These are phyloP conservation scores for Chaenocephalus aceratus DNA, from an alignment of 2,113 vertebrate species.

Conservation along the genomic window DNA sequence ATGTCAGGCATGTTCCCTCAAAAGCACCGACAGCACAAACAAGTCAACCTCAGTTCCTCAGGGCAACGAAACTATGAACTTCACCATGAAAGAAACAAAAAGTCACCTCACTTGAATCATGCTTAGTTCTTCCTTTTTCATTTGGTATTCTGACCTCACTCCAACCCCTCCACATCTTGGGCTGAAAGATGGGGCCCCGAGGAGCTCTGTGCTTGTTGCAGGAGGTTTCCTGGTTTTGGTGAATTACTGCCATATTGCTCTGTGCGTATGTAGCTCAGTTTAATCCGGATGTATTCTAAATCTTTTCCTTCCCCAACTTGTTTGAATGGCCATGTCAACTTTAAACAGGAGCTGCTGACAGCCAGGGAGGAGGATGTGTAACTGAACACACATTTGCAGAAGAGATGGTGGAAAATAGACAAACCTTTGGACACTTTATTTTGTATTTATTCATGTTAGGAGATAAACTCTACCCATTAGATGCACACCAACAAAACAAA, in stretches of 20 bases:
- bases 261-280: conserved; percentile 35
- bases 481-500: neutral
- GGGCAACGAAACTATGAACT: conserved; percentile 48
- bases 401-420: neutral
- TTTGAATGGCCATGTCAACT: conserved; percentile 46
- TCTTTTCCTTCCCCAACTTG: conserved; percentile 23
- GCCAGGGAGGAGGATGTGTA: neutral
- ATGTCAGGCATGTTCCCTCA: conserved; percentile 48
- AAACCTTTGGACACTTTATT: neutral
- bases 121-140: conserved; percentile 53
- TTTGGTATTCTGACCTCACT: conserved; percentile 70
- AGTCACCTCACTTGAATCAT: conserved; percentile 51
- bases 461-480: neutral
- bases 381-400: neutral
- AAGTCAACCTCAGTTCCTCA: conserved; percentile 44
- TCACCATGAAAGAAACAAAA: conserved; percentile 42
- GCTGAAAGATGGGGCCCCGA: conserved; percentile 65
- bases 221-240: conserved; percentile 60
- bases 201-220: conserved; percentile 59
- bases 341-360: conserved; percentile 28
- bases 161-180: conserved; percentile 52
- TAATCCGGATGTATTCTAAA: conserved; percentile 53
- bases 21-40: conserved; percentile 34
- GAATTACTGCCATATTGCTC: conserved; percentile 75
- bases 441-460: neutral